Percentiles rank a stretch among this genome's conserved stretches.
These are phyloP conservation scores for Oscheius myriophilus DNA, from an alignment of 2,888 invertebrate genomes.

Conservation along the genomic window DNA sequence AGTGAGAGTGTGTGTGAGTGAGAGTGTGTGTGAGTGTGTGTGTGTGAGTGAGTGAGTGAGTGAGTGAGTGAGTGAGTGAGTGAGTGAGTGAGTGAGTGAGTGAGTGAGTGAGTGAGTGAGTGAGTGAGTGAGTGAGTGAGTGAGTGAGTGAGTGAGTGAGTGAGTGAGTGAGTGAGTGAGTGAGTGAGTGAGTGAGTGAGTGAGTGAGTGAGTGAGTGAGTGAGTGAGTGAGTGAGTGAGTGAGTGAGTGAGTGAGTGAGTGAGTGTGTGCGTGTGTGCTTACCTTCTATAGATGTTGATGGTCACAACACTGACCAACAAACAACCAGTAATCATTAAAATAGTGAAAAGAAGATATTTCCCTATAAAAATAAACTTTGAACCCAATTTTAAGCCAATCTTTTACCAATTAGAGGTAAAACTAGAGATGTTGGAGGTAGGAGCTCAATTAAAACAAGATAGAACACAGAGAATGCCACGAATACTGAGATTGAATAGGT, in stretches of 20 bases:
- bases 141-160: background rate
- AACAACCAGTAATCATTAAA: slow-evolving; percentile 90
- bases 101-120: background rate
- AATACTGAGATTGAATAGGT: slow-evolving; percentile 90
- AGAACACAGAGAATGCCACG: slow-evolving; percentile 98
- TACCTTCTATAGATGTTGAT: slow-evolving; percentile 95
- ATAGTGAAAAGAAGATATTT: slow-evolving; percentile 97
- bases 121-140: background rate
- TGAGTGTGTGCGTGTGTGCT: slow-evolving; percentile 70
- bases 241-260: background rate
- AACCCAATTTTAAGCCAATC: background rate
- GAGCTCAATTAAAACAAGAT: slow-evolving; percentile 94
- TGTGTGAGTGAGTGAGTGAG: too few relatives aligned
- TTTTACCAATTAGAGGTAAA: slow-evolving; percentile 83
- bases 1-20: background rate
- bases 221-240: background rate
- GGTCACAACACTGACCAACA: slow-evolving; percentile 93
- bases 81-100: background rate
- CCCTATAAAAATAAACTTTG: slow-evolving; percentile 36
- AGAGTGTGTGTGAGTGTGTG: background rate
- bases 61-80: background rate
- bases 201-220: background rate
- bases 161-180: background rate
- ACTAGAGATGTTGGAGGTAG: slow-evolving; percentile 96
- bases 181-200: background rate